Evolutionary conservation across 2,888 invertebrate species (phyloP).

Genomic region (Baccha elongata): DNA sequence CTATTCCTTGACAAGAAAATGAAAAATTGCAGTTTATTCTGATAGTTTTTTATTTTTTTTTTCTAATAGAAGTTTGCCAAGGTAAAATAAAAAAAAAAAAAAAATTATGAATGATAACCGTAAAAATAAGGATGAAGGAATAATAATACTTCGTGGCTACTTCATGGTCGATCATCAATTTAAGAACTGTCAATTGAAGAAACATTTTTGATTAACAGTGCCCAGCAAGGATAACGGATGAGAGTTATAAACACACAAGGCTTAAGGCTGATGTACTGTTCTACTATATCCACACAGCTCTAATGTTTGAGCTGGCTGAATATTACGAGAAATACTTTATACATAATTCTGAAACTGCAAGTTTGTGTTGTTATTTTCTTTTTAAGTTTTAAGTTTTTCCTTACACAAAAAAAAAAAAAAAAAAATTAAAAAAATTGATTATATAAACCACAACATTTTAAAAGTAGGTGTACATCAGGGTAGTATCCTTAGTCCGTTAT

Average conservation of each 20-base stretch:
- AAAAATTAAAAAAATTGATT: too few species aligned
- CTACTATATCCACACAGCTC: too few species aligned
- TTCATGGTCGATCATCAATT: constrained; percentile 72
- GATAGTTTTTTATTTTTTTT: constrained; percentile 52
- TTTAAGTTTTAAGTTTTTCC: too few species aligned
- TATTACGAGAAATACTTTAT: too few species aligned
- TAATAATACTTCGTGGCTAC: constrained; percentile 70
- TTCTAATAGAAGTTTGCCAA: constrained; percentile 45
- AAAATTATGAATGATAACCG: constrained; percentile 54
- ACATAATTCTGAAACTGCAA: too few species aligned
- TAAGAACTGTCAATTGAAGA: constrained; percentile 71
- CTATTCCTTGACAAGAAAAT: constrained; percentile 70
- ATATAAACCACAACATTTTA: too few species aligned
- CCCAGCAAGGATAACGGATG: constrained; percentile 20
- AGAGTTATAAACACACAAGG: constrained; percentile 9
- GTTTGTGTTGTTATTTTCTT: too few species aligned
- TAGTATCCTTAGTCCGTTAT: too few species aligned
- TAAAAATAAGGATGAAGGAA: constrained; percentile 60
- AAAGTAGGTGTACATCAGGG: too few species aligned
- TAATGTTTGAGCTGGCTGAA: too few species aligned
- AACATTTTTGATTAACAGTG: constrained; percentile 71
- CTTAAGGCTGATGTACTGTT: constrained; percentile 28
- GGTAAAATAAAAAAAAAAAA: constrained; percentile 16
- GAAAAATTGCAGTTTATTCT: constrained; percentile 73
- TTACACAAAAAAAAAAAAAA: too few species aligned